Conservation (phyloP, 2,797 vertebrate genomes). For the Sebastes baramenuke region DNA sequence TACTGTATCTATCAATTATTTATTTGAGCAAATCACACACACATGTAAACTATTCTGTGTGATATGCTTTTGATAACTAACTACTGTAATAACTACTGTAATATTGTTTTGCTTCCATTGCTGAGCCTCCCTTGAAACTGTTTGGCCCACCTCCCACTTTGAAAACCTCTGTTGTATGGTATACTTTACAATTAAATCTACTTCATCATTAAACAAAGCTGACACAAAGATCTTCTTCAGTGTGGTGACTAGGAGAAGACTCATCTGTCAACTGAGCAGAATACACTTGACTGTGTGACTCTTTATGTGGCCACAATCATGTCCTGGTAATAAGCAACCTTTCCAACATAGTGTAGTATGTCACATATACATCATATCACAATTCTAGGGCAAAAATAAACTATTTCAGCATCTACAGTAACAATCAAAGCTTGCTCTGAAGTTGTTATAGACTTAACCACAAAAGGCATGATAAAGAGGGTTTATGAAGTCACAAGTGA, state of each 20-base stretch:
- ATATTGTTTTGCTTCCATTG: too few relatives aligned
- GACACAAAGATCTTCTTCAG: neutral
- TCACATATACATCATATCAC: neutral
- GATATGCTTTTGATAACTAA: too few relatives aligned
- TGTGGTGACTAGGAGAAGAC: neutral
- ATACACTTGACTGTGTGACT: neutral
- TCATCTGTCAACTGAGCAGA: neutral
- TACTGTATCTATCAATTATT: too few relatives aligned
- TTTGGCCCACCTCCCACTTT: too few relatives aligned
- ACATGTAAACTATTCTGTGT: rapidly evolving
- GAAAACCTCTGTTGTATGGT: too few relatives aligned
- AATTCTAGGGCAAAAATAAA: neutral
- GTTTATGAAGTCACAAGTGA: neutral
- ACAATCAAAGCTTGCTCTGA: neutral
- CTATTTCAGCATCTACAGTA: neutral
- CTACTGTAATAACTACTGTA: too few relatives aligned
- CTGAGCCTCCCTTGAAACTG: too few relatives aligned
- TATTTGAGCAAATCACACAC: too few relatives aligned
- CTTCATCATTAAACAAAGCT: neutral
- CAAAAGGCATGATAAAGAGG: neutral
- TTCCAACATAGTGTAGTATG: neutral
- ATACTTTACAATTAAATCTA: neutral
- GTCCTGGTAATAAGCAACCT: neutral
- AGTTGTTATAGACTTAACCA: neutral
- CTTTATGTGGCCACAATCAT: neutral